A percentile compares a stretch with the other conserved stretches of the same genome.
Evolutionary conservation across 2,113 vertebrate species (phyloP).

Genomic region (Clarias magur): DNA sequence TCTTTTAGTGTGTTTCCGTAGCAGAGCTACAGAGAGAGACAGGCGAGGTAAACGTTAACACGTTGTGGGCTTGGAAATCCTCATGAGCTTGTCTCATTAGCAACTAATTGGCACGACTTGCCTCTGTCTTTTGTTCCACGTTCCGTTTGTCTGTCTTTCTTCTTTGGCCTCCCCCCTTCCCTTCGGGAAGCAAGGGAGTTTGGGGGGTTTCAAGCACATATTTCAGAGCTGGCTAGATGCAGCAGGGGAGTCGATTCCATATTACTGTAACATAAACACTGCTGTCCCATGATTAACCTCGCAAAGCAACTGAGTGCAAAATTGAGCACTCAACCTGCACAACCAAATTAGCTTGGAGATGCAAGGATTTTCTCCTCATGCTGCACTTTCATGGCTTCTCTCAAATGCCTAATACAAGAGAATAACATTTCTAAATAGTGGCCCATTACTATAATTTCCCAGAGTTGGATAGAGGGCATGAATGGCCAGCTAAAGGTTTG

Average conservation of each 20-base stretch:
- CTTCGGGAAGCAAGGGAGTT: conserved; percentile 40
- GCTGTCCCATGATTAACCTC: conserved; percentile 77
- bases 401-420: conserved; percentile 63
- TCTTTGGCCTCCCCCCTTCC: conserved; percentile 30
- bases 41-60: conserved; percentile 72
- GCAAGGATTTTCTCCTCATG: conserved; percentile 51
- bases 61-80: conserved; percentile 76
- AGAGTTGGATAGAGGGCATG: conserved; percentile 54
- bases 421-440: conserved; percentile 66
- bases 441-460: conserved; percentile 67
- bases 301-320: conserved; percentile 70
- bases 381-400: conserved; percentile 57
- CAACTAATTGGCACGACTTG: conserved; percentile 82
- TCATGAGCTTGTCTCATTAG: conserved; percentile 84
- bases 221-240: conserved; percentile 70
- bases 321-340: conserved; percentile 68
- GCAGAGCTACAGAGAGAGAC: conserved; percentile 45
- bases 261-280: conserved; percentile 75
- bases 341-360: conserved; percentile 63
- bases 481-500: conserved; percentile 55
- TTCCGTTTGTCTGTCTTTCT: conserved; percentile 69
- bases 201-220: conserved; percentile 55
- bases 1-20: conserved; percentile 49
- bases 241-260: conserved; percentile 66
- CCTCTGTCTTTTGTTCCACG: conserved; percentile 72